Conservation (phyloP, 2,113 vertebrate species). For the Misgurnus mizolepis region DNA sequence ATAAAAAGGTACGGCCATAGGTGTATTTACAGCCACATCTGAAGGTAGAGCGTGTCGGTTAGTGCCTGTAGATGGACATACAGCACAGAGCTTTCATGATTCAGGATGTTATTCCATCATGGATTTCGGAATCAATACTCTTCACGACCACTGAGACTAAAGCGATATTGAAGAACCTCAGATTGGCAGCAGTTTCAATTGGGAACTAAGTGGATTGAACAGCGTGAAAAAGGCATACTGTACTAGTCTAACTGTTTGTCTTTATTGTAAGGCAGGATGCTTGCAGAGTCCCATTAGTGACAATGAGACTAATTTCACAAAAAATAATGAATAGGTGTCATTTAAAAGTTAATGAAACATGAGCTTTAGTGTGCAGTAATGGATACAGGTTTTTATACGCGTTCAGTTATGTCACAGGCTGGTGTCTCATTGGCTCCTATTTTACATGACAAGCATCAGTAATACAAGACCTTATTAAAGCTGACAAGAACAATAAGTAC, state of each 20-base stretch:
- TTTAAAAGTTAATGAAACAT: conserved; percentile 4
- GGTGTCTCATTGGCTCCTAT: not conserved
- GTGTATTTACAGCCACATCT: not conserved
- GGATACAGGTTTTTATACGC: not conserved
- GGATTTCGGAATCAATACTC: conserved; percentile 36
- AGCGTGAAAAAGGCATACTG: not conserved
- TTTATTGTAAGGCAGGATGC: not conserved
- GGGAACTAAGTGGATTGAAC: conserved; percentile 27
- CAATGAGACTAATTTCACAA: not conserved
- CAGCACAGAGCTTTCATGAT: conserved; percentile 23
- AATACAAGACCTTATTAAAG: not conserved
- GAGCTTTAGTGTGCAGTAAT: not conserved
- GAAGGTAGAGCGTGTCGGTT: conserved; percentile 13
- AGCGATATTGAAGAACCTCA: conserved; percentile 2
- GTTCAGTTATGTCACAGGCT: not conserved
- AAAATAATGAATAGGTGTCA: not conserved
- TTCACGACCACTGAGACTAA: conserved; percentile 33
- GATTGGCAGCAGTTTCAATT: conserved; percentile 39
- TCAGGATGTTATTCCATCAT: conserved; percentile 24
- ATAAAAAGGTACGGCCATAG: conserved; percentile 81
- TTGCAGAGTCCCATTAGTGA: not conserved
- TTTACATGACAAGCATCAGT: not conserved
- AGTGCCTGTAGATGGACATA: conserved; percentile 17
- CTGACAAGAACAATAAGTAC: not conserved
- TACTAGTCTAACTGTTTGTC: not conserved